phyloP scores from a whole-genome alignment of 1,140 invertebrate species.

The Drosophila saltans region DNA sequence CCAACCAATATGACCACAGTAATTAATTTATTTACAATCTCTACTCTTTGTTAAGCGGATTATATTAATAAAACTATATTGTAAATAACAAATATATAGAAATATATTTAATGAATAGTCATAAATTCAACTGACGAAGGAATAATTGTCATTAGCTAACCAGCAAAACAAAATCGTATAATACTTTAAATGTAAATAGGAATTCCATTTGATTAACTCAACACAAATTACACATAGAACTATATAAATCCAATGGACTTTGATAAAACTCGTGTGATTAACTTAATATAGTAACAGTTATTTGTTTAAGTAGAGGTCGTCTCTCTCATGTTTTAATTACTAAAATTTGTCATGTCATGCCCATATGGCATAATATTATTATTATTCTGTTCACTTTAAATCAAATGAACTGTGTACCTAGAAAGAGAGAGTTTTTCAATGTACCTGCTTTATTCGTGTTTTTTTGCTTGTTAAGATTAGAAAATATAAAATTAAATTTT shows the following conservation, averaged over 20 bases:
- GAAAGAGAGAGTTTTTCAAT: conserved; percentile 27
- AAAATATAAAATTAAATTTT: too few species aligned
- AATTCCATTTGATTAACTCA: too few species aligned
- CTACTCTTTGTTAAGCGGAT: neutral
- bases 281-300: neutral
- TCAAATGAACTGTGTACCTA: conserved; percentile 61
- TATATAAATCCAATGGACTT: neutral
- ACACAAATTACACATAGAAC: neutral
- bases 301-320: neutral
- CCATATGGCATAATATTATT: conserved; percentile 26
- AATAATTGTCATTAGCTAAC: too few species aligned
- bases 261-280: neutral
- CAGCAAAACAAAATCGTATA: too few species aligned
- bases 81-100: too few species aligned
- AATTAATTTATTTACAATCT: neutral
- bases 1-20: neutral
- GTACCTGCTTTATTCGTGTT: neutral
- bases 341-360: conserved; percentile 47
- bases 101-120: too few species aligned
- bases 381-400: conserved; percentile 20
- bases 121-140: too few species aligned
- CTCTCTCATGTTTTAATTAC: neutral
- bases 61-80: neutral
- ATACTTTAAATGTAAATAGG: too few species aligned
- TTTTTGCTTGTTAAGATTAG: neutral